A percentile compares a stretch with the other conserved stretches of the same genome.
Evolutionary conservation across 35 echinoderm and acorn worm species (phyloP).

Genomic region (Lytechinus variegatus): DNA sequence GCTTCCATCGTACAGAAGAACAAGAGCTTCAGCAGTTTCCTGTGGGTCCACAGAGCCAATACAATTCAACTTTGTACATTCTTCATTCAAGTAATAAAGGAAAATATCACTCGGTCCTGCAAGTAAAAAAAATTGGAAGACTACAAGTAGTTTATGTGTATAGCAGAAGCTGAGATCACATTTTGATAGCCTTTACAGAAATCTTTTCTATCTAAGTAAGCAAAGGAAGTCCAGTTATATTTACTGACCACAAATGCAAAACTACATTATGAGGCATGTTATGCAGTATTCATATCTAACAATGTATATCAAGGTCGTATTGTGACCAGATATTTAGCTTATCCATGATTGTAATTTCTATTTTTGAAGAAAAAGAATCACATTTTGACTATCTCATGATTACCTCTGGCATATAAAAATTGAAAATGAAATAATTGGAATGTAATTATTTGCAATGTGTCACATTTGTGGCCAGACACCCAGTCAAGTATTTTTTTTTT

Average conservation of each 20-base stretch:
- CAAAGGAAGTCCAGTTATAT: not conserved
- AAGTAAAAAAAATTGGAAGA: not conserved
- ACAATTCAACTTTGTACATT: not conserved
- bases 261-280: no score
- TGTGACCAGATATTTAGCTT: no score
- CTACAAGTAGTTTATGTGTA: not conserved
- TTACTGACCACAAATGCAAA: not conserved
- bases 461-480: no score
- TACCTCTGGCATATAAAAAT: no score
- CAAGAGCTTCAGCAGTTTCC: not conserved
- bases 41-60: not conserved
- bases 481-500: no score
- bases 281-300: no score
- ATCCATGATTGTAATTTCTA: no score
- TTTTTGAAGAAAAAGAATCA: no score
- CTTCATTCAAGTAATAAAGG: not conserved
- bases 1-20: not conserved
- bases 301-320: no score
- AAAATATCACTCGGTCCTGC: not conserved
- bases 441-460: no score
- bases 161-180: not conserved
- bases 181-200: not conserved
- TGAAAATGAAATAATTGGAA: no score
- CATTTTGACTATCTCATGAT: no score
- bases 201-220: not conserved